These are phyloP conservation scores for Regulus satrapa DNA, from an alignment of 2,113 vertebrate species.

Conservation along the genomic window DNA sequence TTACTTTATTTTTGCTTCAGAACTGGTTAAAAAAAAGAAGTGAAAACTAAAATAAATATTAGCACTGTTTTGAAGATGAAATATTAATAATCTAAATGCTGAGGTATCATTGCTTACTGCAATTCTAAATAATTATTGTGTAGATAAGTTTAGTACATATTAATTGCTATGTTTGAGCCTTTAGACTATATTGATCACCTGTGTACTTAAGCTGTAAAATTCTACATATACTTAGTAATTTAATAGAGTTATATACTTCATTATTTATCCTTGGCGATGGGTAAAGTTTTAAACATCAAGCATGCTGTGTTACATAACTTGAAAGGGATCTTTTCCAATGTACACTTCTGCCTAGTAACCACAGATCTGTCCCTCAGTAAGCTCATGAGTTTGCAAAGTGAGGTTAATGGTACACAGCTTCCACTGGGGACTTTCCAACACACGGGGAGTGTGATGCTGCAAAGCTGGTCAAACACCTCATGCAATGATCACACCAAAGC, in stretches of 20 bases:
- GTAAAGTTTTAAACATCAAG: neutral
- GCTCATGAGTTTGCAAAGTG: neutral
- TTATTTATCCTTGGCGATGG: neutral
- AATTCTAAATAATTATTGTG: neutral
- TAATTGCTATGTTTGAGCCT: neutral
- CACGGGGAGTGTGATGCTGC: neutral
- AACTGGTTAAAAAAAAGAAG: neutral
- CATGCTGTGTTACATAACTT: neutral
- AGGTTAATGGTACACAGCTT: neutral
- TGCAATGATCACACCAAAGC: neutral
- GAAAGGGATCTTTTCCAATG: neutral
- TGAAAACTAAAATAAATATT: neutral
- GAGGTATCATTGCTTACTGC: neutral
- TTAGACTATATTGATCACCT: neutral
- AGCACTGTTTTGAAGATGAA: neutral
- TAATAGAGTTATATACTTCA: neutral
- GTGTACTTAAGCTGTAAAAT: neutral
- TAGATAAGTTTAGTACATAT: neutral
- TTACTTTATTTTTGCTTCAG: neutral
- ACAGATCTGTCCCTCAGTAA: neutral
- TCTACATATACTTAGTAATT: neutral
- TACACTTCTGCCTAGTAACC: neutral
- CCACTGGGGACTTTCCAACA: neutral
- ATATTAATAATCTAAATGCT: neutral
- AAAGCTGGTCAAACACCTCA: neutral